Evolutionary conservation across 2,113 vertebrate species (phyloP).

Genomic region (Calyptommatus sinebrachiatus): DNA sequence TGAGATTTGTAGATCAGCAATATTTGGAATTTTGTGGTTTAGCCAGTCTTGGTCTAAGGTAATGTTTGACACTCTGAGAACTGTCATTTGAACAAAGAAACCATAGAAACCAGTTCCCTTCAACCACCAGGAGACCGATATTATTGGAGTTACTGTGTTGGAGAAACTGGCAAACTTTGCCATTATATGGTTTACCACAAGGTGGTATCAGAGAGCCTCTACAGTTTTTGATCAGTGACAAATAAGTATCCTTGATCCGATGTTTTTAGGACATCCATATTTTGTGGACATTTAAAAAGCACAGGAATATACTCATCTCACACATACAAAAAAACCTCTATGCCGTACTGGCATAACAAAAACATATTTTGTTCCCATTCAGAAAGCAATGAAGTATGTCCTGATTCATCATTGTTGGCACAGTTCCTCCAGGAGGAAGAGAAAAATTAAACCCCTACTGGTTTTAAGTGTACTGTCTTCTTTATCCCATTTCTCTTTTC

Average conservation of each 20-base stretch:
- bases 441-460: background rate
- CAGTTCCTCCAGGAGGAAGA: background rate
- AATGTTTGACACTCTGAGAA: no score
- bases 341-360: no score
- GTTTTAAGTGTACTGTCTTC: background rate
- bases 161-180: background rate
- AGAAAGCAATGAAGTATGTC: accelerated
- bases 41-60: no score
- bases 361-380: accelerated
- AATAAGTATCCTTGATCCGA: background rate
- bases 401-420: background rate
- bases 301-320: background rate
- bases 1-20: no score
- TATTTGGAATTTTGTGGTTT: no score
- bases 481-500: no score
- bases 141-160: background rate
- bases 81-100: no score
- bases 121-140: no score
- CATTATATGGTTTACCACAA: slow-evolving; percentile 14
- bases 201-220: slow-evolving; percentile 48
- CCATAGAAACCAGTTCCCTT: no score
- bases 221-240: slow-evolving; percentile 4
- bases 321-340: background rate
- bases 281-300: background rate
- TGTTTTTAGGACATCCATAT: background rate